These are phyloP conservation scores for Prolemur simus DNA, from an alignment of 2,113 vertebrate genomes.

Conservation along the genomic window DNA sequence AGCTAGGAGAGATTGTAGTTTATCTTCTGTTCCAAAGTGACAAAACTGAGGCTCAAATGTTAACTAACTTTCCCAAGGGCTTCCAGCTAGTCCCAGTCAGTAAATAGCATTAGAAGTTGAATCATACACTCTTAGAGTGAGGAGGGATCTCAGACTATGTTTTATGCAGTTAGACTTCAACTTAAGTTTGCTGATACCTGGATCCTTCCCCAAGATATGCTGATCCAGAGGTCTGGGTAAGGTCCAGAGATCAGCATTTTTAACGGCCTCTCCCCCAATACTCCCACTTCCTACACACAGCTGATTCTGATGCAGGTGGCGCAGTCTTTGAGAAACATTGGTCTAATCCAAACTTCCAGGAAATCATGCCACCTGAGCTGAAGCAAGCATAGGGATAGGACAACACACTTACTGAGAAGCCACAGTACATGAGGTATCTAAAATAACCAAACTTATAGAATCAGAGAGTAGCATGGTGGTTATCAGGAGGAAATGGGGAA, in stretches of 20 bases:
- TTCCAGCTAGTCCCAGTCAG: neutral
- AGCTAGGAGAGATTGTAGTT: neutral
- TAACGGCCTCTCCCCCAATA: neutral
- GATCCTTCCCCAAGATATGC: neutral
- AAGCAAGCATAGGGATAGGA: neutral
- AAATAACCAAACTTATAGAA: neutral
- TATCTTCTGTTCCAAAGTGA: conserved; percentile 16
- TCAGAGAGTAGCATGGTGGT: neutral
- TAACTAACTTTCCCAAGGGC: neutral
- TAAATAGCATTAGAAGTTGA: neutral
- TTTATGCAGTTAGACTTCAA: neutral
- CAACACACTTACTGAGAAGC: neutral
- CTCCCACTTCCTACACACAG: neutral
- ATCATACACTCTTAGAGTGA: neutral
- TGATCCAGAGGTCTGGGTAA: neutral
- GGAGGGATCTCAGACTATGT: neutral
- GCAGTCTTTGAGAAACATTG: neutral
- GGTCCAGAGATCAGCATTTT: neutral
- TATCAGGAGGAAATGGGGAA: neutral
- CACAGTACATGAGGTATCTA: neutral
- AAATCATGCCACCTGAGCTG: neutral
- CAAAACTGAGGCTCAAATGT: neutral
- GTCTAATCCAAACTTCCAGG: neutral
- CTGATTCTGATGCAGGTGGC: neutral
- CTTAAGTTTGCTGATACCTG: neutral